Conservation (phyloP, 2,113 vertebrate species). For the Cyprinodon tularosa region DNA sequence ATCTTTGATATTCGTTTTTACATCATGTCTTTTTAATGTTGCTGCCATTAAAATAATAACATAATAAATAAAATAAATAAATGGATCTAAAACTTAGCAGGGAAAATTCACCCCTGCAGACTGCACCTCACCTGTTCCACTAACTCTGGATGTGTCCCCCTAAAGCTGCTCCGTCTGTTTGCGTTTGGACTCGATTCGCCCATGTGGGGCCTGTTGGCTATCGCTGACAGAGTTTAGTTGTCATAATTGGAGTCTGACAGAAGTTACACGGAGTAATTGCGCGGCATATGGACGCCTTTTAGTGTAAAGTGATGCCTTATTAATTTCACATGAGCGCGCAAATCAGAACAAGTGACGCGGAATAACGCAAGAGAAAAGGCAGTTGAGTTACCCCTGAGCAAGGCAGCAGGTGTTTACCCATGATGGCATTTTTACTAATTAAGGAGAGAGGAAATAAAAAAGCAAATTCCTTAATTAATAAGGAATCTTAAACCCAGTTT, state of each 20-base stretch:
- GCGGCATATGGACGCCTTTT: conserved; percentile 72
- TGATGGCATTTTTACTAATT: conserved; percentile 67
- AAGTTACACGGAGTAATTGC: conserved; percentile 71
- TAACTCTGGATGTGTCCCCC: background rate
- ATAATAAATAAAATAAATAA: background rate
- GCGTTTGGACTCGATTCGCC: conserved; percentile 21
- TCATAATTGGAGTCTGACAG: conserved; percentile 65
- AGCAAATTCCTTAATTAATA: conserved; percentile 41
- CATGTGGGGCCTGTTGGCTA: conserved; percentile 38
- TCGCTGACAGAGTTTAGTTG: conserved; percentile 61
- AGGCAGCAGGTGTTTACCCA: conserved; percentile 67
- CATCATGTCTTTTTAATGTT: background rate
- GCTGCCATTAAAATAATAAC: background rate
- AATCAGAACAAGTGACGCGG: conserved; percentile 78
- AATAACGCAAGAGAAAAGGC: conserved; percentile 66
- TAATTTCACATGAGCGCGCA: conserved; percentile 72
- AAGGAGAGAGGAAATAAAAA: conserved; percentile 4
- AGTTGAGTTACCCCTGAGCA: conserved; percentile 72
- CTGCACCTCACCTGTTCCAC: background rate
- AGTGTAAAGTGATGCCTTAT: conserved; percentile 74
- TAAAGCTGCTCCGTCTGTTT: background rate
- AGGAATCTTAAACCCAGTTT: background rate
- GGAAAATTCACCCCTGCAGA: too few species aligned
- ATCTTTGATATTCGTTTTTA: background rate
- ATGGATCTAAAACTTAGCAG: background rate